Conservation (phyloP, 2,888 invertebrate species). For the Harpagoxenus sublaevis region DNA sequence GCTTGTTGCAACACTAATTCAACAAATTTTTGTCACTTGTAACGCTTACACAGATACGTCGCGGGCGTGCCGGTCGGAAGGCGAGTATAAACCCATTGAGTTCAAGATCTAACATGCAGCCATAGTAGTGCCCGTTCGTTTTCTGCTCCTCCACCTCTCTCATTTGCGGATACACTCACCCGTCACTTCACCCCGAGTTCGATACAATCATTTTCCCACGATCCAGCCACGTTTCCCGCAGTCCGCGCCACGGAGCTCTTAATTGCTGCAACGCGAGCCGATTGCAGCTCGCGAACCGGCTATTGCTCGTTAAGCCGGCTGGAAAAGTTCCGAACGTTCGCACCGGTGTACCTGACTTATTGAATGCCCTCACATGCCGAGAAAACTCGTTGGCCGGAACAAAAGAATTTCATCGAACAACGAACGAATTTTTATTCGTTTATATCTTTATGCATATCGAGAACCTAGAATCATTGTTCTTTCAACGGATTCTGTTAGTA, state of each 20-base stretch:
- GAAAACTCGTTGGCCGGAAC: slow-evolving; percentile 13
- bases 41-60: slow-evolving; percentile 83
- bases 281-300: slow-evolving; percentile 71
- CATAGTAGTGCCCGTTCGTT: slow-evolving; percentile 57
- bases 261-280: slow-evolving; percentile 70
- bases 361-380: slow-evolving; percentile 10
- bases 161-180: slow-evolving; percentile 59
- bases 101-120: slow-evolving; percentile 60
- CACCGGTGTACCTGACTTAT: slow-evolving; percentile 58
- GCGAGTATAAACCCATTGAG: slow-evolving; percentile 82
- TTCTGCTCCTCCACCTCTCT: slow-evolving; percentile 30
- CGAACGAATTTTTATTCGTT: slow-evolving; percentile 22
- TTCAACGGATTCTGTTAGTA: background rate
- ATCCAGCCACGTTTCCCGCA: slow-evolving; percentile 64
- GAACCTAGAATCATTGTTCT: background rate
- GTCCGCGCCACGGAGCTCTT: slow-evolving; percentile 63
- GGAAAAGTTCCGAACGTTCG: slow-evolving; percentile 54
- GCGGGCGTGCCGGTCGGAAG: slow-evolving; percentile 83
- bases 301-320: slow-evolving; percentile 73
- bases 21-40: slow-evolving; percentile 77
- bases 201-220: slow-evolving; percentile 48
- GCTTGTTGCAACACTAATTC: slow-evolving; percentile 76
- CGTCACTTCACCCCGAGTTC: slow-evolving; percentile 25
- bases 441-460: background rate
- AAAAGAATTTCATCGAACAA: background rate